Percentiles rank a stretch among this genome's conserved stretches.
These are phyloP conservation scores for Isotomurus palustris DNA, from an alignment of 2,888 invertebrate species.

Conservation along the genomic window DNA sequence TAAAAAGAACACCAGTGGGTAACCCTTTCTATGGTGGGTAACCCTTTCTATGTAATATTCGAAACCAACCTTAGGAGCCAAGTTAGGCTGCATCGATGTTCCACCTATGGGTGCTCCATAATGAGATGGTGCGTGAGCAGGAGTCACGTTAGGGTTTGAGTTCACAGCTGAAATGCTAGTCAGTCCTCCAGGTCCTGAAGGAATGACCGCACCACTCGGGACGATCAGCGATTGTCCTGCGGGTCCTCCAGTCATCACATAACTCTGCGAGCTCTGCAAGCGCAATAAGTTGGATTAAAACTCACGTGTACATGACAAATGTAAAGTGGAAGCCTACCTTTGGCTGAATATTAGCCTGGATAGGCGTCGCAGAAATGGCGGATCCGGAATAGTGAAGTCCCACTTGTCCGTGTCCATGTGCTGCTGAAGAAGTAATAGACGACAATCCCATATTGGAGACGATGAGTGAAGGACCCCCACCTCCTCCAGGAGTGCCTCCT, in stretches of 20 bases:
- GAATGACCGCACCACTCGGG: slow-evolving; percentile 12
- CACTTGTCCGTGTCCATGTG: slow-evolving; percentile 15
- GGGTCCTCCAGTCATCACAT: slow-evolving; percentile 14
- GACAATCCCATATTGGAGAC: slow-evolving; percentile 17
- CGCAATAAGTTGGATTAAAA: not conserved
- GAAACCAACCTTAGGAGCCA: slow-evolving; percentile 12
- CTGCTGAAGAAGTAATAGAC: not conserved
- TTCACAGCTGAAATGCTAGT: slow-evolving; percentile 15
- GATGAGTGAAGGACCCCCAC: slow-evolving; percentile 18
- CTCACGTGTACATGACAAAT: not conserved
- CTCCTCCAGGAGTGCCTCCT: not conserved
- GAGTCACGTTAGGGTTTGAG: not conserved
- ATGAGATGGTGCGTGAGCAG: slow-evolving; percentile 3
- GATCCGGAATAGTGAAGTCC: slow-evolving; percentile 24
- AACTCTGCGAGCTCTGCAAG: slow-evolving; percentile 5
- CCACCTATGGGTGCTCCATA: slow-evolving; percentile 8
- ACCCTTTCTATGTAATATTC: too few species aligned
- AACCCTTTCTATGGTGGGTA: too few species aligned
- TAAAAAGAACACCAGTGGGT: too few species aligned
- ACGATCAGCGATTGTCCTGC: slow-evolving; percentile 19
- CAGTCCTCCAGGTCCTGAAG: slow-evolving; percentile 10
- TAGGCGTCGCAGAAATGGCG: slow-evolving; percentile 8
- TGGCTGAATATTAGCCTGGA: slow-evolving; percentile 10
- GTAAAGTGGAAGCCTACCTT: slow-evolving; percentile 10
- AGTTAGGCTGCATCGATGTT: slow-evolving; percentile 17